A percentile compares a stretch with the other conserved stretches of the same genome.
Conservation (phyloP, 92 coral and sea anemone genomes). For the Ricordea florida region DNA sequence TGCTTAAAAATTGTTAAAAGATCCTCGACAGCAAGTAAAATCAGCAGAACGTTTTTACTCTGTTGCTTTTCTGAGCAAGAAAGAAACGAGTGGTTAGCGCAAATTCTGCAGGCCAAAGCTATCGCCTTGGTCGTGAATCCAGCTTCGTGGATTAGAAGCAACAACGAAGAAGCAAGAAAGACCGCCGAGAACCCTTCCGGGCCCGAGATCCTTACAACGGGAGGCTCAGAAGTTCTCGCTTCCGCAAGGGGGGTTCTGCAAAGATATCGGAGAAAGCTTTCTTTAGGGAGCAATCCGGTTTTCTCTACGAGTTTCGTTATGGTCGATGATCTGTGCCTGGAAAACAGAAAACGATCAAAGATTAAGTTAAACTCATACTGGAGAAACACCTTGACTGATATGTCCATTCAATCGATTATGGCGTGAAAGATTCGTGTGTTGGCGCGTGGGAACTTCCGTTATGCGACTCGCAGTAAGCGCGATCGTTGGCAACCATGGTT, state of each 20-base stretch:
- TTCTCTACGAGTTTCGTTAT: slow-evolving; percentile 7
- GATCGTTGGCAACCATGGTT: no score
- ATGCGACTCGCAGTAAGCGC: neutral
- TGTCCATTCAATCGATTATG: neutral
- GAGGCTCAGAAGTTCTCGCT: no score
- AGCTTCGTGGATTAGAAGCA: slow-evolving; percentile 54
- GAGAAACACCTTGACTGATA: neutral
- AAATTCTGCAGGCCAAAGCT: slow-evolving; percentile 76
- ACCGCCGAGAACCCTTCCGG: no score
- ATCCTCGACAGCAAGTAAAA: slow-evolving; percentile 5
- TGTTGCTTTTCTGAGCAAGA: slow-evolving; percentile 65
- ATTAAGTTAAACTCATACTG: neutral
- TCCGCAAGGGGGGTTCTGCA: slow-evolving; percentile 64
- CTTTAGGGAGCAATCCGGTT: slow-evolving; percentile 22
- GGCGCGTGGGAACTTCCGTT: neutral
- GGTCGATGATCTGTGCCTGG: slow-evolving; percentile 26
- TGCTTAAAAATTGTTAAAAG: slow-evolving; percentile 75
- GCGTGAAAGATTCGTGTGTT: neutral
- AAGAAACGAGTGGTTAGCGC: slow-evolving; percentile 78
- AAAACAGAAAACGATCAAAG: slow-evolving; percentile 14
- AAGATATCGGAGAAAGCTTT: slow-evolving; percentile 64
- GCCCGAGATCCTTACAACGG: no score
- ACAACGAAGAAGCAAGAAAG: neutral
- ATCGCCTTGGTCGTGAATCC: slow-evolving; percentile 69
- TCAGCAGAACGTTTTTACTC: neutral